Conservation (phyloP, 1,140 invertebrate genomes). For the Drosophila pandora region DNA sequence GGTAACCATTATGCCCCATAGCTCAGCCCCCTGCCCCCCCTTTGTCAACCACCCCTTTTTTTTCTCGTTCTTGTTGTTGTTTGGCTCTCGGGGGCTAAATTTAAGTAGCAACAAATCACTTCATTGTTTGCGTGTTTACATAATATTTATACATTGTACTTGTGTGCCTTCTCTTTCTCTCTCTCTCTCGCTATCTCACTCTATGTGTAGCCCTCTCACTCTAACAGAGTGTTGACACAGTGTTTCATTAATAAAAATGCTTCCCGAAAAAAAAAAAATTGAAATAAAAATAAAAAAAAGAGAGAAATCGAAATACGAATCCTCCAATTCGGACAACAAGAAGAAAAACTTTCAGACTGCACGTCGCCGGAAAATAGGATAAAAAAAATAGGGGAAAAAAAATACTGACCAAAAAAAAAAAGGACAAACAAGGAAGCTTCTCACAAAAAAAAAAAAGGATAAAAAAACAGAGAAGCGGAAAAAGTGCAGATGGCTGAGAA, state of each 20-base stretch:
- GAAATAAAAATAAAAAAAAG: conserved; percentile 22
- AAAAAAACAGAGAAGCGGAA: conserved; percentile 4
- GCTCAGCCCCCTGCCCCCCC: neutral
- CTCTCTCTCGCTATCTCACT: neutral
- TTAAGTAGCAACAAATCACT: conserved; percentile 82
- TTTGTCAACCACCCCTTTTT: conserved; percentile 9
- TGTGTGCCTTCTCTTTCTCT: conserved; percentile 9
- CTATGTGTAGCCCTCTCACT: neutral
- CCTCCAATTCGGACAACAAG: conserved; percentile 46
- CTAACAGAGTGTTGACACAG: conserved; percentile 33
- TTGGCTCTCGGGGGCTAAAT: conserved; percentile 68
- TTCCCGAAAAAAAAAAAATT: conserved; percentile 47
- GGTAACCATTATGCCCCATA: neutral
- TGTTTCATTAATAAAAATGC: conserved; percentile 75
- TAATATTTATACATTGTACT: conserved; percentile 79
- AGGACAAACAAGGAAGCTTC: neutral
- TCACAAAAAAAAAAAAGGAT: neutral
- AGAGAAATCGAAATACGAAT: conserved; percentile 37
- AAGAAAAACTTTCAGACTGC: conserved; percentile 73
- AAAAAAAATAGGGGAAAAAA: conserved; percentile 13
- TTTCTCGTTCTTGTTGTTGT: conserved; percentile 29
- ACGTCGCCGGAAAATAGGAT: conserved; percentile 46
- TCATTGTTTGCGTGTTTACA: conserved; percentile 82
- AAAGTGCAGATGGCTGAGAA: neutral
- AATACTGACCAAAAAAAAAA: conserved; percentile 13